Evolutionary conservation across 2,797 vertebrate species (phyloP), one percentile per base, ranked within the genome.

Genomic region (Poeciliopsis turneri): DNA sequence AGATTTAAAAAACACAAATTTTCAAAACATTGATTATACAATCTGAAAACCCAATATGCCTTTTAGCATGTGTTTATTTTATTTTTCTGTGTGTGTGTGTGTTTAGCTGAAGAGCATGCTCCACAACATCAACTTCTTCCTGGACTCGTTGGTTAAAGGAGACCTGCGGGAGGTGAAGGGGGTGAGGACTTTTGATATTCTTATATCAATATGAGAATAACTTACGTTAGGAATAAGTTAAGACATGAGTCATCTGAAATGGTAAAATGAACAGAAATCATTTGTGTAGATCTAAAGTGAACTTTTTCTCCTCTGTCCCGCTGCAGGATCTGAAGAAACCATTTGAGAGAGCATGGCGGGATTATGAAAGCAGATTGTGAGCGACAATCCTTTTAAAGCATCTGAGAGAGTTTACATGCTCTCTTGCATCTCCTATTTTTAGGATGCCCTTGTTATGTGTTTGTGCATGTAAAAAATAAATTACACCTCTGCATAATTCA

Each of bases 41-140:
- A 39, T 68, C 18, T 68, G 64, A 39, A 68, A 66, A 66, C 61
- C 18, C 61, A 39, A 68, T 20, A 68, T 12, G 4, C 23, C 5
- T 47, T 53, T 51, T 25, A 12, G 5, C 51, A 23, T 23, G 49
- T 36, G 47, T 25, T 36, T n/a, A 39, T 57, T n/a, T 15, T 0
- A 43, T 57, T 43, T 76, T 15, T 25, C 36, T 0, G 5, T 75
- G 0, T 85, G 3, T 69, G 11, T 89, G 68, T 85, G 80, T 90
- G 78, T 88, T 68, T 88, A 97, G 96, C 87, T 96, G 45, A 96
- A 97, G 92, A 97, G 96, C 84, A 95, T 96, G 94, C 94, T 94
- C 11, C 95, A 97, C 94, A 97, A 97, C 90, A 94, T 97, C 87
- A 95, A 96, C 93, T 97, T 96, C 93, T 96, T 96, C 88, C 90